Evolutionary conservation across 64 coral and sea anemone genomes (phyloP).

Genomic region (Montipora capricornis): DNA sequence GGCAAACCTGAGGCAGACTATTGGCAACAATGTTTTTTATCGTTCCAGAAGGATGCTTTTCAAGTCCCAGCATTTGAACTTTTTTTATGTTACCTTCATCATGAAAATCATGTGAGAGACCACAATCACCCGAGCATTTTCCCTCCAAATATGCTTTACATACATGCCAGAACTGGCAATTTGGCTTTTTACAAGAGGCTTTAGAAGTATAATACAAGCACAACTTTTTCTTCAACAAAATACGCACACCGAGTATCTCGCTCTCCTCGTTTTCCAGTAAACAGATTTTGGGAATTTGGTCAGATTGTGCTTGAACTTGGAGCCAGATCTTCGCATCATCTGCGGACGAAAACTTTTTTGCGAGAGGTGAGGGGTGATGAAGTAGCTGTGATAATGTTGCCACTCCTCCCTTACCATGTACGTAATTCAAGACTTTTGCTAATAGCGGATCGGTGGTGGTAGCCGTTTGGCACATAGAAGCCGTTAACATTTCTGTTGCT

Average conservation of each 20-base stretch:
- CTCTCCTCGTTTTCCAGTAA: constrained; percentile 6
- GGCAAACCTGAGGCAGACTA: constrained; percentile 58
- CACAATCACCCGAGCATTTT: constrained; percentile 19
- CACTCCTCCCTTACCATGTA: constrained; percentile 36
- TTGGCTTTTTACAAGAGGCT: constrained; percentile 28
- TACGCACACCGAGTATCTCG: not conserved
- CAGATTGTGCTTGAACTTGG: not conserved
- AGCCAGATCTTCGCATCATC: constrained; percentile 26
- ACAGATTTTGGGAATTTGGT: constrained; percentile 10
- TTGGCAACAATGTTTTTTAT: constrained; percentile 7
- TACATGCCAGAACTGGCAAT: constrained; percentile 46
- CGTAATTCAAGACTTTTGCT: constrained; percentile 61
- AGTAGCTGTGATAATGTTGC: constrained; percentile 27
- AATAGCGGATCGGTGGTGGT: not conserved
- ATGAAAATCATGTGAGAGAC: constrained; percentile 53
- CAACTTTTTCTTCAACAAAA: constrained; percentile 28
- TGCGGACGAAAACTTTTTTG: not conserved
- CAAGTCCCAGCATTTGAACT: constrained; percentile 11
- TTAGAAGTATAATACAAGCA: constrained; percentile 53
- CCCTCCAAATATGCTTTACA: constrained; percentile 61
- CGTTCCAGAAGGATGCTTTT: not conserved
- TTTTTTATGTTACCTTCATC: constrained; percentile 65
- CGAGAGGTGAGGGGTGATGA: constrained; percentile 55
- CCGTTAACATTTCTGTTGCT: not conserved
- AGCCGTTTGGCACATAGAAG: not conserved